Evolutionary conservation across 2,113 vertebrate genomes (phyloP).

Genomic region (Antechinus stuartii): DNA sequence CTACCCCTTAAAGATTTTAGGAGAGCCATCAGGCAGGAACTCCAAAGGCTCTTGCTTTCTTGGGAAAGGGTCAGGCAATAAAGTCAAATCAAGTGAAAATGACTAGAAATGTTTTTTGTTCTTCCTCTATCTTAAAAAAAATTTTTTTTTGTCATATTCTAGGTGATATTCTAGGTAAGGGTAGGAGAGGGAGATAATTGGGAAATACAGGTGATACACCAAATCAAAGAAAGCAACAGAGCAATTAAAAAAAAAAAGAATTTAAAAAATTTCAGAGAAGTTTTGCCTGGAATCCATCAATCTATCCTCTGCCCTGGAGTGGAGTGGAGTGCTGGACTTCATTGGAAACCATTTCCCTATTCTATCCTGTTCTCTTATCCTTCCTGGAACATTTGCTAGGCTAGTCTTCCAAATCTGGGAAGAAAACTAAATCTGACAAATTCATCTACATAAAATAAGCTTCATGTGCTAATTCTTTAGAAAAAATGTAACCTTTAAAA

Average conservation of each 20-base stretch:
- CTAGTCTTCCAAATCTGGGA: background rate
- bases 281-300: background rate
- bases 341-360: background rate
- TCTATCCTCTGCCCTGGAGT: background rate
- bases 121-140: background rate
- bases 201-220: background rate
- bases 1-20: background rate
- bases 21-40: background rate
- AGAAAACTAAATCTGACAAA: slow-evolving; percentile 19
- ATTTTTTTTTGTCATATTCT: background rate
- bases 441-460: background rate
- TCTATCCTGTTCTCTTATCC: background rate
- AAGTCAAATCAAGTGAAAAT: background rate
- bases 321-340: background rate
- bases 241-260: background rate
- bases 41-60: background rate
- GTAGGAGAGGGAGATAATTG: background rate
- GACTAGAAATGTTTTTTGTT: background rate
- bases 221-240: background rate
- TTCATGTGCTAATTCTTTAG: background rate
- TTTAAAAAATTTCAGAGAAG: background rate
- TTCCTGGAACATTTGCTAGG: background rate
- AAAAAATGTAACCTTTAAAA: background rate
- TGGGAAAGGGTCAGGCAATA: slow-evolving; percentile 17
- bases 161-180: background rate